phyloP scores from a whole-genome alignment of 2,888 invertebrate species.

The Mallateleia sp. region DNA sequence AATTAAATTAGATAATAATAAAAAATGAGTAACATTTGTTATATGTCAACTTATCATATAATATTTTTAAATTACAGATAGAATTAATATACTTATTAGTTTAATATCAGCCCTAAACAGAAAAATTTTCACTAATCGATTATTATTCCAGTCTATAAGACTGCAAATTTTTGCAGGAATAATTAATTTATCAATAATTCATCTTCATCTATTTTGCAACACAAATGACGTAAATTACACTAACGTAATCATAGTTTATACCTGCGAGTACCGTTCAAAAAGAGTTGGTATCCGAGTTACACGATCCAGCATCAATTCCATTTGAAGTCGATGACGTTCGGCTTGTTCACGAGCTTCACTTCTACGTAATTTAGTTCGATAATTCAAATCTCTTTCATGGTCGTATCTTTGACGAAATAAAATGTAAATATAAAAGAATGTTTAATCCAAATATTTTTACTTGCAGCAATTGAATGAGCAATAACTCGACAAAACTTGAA shows the following conservation, averaged over 20 bases:
- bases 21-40: too few relatives aligned
- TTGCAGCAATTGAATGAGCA: background rate
- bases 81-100: too few relatives aligned
- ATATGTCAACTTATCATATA: too few relatives aligned
- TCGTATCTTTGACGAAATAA: conserved; percentile 84
- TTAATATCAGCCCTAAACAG: too few relatives aligned
- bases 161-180: background rate
- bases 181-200: conserved; percentile 42
- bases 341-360: conserved; percentile 93
- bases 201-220: background rate
- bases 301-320: conserved; percentile 93
- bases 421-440: background rate
- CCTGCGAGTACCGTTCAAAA: conserved; percentile 93
- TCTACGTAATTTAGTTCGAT: conserved; percentile 92
- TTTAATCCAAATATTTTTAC: background rate
- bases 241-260: conserved; percentile 85
- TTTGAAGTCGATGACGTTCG: conserved; percentile 93
- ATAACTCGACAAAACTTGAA: background rate
- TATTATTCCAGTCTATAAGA: background rate
- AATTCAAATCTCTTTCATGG: conserved; percentile 93
- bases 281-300: conserved; percentile 93
- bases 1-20: too few relatives aligned
- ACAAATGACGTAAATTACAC: conserved; percentile 1
- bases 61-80: too few relatives aligned
- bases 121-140: too few relatives aligned